Evolutionary conservation across 2,797 vertebrate genomes (phyloP).

Genomic region (Adrianichthys oophorus): DNA sequence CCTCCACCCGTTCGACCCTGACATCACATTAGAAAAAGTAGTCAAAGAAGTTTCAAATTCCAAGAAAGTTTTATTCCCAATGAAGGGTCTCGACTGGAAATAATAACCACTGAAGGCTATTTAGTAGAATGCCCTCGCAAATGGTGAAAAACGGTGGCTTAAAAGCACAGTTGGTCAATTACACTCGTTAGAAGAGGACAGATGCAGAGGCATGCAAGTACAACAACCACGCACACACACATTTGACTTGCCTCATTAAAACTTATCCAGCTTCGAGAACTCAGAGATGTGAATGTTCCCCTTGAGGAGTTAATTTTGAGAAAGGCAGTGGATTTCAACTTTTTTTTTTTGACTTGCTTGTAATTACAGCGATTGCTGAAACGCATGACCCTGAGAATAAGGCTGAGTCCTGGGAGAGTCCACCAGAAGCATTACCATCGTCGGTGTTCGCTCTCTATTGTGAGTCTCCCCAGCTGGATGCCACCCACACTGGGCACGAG

Average conservation of each 20-base stretch:
- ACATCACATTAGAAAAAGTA: conserved; percentile 31
- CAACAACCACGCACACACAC: conserved; percentile 43
- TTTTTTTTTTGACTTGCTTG: conserved; percentile 72
- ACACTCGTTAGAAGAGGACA: conserved; percentile 76
- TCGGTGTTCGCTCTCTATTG: conserved; percentile 68
- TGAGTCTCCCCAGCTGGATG: conserved; percentile 69
- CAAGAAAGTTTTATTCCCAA: conserved; percentile 72
- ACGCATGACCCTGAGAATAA: conserved; percentile 82
- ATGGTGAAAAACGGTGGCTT: conserved; percentile 66
- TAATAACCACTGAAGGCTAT: conserved; percentile 80
- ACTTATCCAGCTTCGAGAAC: conserved; percentile 78
- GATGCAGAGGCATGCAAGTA: conserved; percentile 64
- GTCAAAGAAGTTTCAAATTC: conserved; percentile 59
- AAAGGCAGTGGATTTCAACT: conserved; percentile 74
- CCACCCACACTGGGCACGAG: conserved; percentile 80
- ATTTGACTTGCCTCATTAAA: conserved; percentile 83
- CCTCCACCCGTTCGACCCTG: conserved; percentile 54
- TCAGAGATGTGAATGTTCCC: conserved; percentile 79
- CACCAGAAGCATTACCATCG: conserved; percentile 72
- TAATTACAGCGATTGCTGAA: conserved; percentile 81
- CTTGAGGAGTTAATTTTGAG: conserved; percentile 79
- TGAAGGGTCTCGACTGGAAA: conserved; percentile 68
- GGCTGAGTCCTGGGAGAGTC: conserved; percentile 76
- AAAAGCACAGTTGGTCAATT: conserved; percentile 76
- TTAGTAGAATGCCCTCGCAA: conserved; percentile 67